Evolutionary conservation across 2,888 invertebrate genomes (phyloP).

Genomic region (Pseudoips prasinana): DNA sequence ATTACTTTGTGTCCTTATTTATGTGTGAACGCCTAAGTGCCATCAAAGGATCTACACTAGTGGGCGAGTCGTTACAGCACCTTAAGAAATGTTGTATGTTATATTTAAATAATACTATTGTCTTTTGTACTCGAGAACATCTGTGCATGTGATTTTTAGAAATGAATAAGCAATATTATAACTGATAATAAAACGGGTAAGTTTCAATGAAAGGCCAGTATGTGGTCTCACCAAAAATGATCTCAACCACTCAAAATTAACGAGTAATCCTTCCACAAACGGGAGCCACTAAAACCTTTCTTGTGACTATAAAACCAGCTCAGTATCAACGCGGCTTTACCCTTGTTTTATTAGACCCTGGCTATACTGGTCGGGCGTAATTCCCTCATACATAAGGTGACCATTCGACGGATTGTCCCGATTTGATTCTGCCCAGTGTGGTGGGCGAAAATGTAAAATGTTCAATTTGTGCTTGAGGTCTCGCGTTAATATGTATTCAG

Average conservation of each 20-base stretch:
- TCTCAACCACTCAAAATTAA: slow-evolving; percentile 37
- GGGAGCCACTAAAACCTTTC: slow-evolving; percentile 42
- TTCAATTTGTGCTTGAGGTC: no score
- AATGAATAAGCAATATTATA: no score
- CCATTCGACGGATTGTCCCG: slow-evolving; percentile 1
- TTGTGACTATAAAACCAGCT: slow-evolving; percentile 47
- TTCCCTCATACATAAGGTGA: slow-evolving; percentile 56
- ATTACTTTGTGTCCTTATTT: no score
- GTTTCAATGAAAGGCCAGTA: background rate
- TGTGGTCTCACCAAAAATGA: slow-evolving; percentile 30
- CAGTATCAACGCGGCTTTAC: slow-evolving; percentile 52
- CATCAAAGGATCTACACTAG: no score
- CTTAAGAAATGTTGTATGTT: no score
- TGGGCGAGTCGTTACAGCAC: no score
- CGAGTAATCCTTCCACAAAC: slow-evolving; percentile 37
- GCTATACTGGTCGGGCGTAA: slow-evolving; percentile 52
- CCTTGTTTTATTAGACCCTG: slow-evolving; percentile 49
- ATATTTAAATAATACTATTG: no score
- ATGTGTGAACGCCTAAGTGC: no score
- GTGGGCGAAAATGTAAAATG: slow-evolving; percentile 7
- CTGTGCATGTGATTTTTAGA: no score
- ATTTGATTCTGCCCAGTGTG: background rate
- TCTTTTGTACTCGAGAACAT: no score
- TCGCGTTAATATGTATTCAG: no score
- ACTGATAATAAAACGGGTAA: background rate